Base-by-base conservation (phyloP, 2,797 vertebrate species). In the Argyrosomus regius region DNA sequence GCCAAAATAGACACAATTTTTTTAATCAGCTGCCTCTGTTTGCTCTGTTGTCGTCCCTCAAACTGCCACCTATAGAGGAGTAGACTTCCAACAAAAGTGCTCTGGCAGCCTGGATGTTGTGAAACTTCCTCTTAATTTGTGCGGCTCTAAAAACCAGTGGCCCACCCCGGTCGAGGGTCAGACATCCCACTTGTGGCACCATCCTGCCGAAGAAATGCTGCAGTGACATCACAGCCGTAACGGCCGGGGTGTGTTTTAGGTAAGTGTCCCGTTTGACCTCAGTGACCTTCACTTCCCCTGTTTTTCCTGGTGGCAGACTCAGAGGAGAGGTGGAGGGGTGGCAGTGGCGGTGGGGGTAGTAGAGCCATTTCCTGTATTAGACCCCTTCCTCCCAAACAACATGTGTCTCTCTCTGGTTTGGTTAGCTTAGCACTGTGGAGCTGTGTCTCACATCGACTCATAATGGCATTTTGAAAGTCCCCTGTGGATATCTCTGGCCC, bases 251-350 rank as follows among this genome's bases (percentile, higher is more conserved):
- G 69, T 82, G 84, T 85, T 90, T 86, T 75, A 81, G 77, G 82
- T 67, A 83, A 90, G 81, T 81, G 86, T 88, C 83, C 79, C 39
- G 31, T 86, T 87, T 91, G 91, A 93, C 92, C 93, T 70, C 57
- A 2, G 1, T 59, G 87, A 88, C 88, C 90, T 69, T 39, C 69
- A 18, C 86, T 86, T 84, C 77, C 80, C 53, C 49, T 78, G 73
- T 77, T 88, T 83, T 43, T 88, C 53, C 87, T 88, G 85, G 80
- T 90, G 88, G 77, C 75, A 58, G 80, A 39, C 35, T 9, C 35
- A 39, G 35, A 39, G 35, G 35, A 39, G 35, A 39, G 35, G 8
- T 9, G 35, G 35, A 8, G 8, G 8, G 35, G 35, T 8, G 35
- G 35, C 35, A 39, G 35, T 1, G 24, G 10, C 20, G 14, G 41